A percentile compares a stretch with the other conserved stretches of the same genome.
Evolutionary conservation across 1,140 invertebrate genomes (phyloP).

Genomic region (Lordiphosa collinella): DNA sequence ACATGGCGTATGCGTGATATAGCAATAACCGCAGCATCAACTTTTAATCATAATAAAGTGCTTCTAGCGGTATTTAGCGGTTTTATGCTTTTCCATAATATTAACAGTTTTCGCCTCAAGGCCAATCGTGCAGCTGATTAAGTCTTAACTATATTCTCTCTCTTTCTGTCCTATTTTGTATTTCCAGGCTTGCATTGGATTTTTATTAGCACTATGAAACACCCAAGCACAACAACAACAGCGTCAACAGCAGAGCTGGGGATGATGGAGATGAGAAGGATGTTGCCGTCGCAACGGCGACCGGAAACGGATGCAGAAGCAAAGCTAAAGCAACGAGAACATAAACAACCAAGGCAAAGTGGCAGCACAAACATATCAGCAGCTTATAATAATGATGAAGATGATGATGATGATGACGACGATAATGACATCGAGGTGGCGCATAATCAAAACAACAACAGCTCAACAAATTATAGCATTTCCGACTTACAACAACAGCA

Average conservation of each 20-base stretch:
- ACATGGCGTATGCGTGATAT: no score
- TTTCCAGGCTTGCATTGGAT: slow-evolving; percentile 15
- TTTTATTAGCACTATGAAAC: slow-evolving; percentile 3
- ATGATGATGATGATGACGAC: slow-evolving; percentile 22
- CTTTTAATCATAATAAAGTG: no score
- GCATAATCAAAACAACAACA: slow-evolving; percentile 48
- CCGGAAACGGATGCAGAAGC: slow-evolving; percentile 36
- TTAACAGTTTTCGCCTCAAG: no score
- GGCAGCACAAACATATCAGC: slow-evolving; percentile 63
- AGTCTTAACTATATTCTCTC: neutral
- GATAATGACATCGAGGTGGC: slow-evolving; percentile 11
- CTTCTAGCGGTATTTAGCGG: no score
- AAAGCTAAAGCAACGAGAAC: slow-evolving; percentile 13
- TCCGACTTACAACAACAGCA: slow-evolving; percentile 35
- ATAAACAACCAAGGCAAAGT: slow-evolving; percentile 47
- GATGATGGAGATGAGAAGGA: slow-evolving; percentile 15
- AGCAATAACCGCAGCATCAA: no score
- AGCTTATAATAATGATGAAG: slow-evolving; percentile 42
- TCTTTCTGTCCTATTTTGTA: slow-evolving; percentile 16
- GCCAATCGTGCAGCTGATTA: no score
- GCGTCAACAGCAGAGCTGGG: slow-evolving; percentile 4
- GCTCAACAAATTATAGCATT: slow-evolving; percentile 45
- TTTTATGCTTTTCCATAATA: no score
- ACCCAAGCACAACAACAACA: neutral
- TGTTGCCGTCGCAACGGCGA: slow-evolving; percentile 3